Conservation (phyloP, 2,113 vertebrate species). For the Boleophthalmus pectinirostris region DNA sequence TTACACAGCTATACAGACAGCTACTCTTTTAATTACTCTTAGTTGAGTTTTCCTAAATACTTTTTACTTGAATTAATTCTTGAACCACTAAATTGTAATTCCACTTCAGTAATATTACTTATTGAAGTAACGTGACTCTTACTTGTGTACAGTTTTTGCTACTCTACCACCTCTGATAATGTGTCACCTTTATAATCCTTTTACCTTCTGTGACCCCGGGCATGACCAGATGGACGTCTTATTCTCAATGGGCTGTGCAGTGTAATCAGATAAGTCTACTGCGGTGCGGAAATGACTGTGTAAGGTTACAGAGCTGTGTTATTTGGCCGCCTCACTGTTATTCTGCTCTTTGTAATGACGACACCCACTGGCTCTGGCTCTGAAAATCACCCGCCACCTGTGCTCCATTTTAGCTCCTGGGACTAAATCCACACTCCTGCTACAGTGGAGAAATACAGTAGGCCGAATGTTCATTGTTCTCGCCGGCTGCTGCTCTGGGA, state of each 20-base stretch:
- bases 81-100: too few species aligned
- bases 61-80: too few species aligned
- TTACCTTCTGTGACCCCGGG: conserved; percentile 15
- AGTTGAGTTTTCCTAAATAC: too few species aligned
- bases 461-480: background rate
- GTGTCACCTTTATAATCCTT: background rate
- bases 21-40: too few species aligned
- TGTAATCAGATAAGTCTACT: conserved; percentile 38
- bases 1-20: too few species aligned
- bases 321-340: conserved; percentile 43
- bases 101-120: too few species aligned
- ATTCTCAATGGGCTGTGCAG: conserved; percentile 48
- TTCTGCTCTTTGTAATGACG: conserved; percentile 16
- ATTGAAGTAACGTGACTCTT: too few species aligned
- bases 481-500: too few species aligned
- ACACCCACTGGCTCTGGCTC: conserved; percentile 28
- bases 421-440: conserved; percentile 42
- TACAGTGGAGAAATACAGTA: conserved; percentile 12
- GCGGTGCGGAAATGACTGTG: conserved; percentile 36
- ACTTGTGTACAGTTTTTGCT: too few species aligned
- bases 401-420: conserved; percentile 44
- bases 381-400: conserved; percentile 37
- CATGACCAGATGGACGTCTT: conserved; percentile 38
- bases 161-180: background rate
- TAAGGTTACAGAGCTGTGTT: conserved; percentile 28